Evolutionary conservation across 2,888 invertebrate genomes (phyloP).

Genomic region (Cephus pulcher): DNA sequence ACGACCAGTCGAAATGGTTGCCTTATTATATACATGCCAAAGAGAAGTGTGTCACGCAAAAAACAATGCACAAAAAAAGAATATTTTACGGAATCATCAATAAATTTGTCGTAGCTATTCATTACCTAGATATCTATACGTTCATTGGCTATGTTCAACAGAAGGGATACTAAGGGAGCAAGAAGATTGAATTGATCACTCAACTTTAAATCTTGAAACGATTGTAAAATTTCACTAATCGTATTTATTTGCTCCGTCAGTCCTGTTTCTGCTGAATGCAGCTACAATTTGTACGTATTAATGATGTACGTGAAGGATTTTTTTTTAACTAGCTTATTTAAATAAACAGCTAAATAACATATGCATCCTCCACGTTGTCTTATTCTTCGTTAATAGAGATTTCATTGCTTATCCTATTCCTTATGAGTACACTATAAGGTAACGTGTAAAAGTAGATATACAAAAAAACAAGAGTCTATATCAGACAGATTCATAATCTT

Average conservation of each 20-base stretch:
- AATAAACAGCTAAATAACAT: constrained; percentile 9
- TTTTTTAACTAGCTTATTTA: constrained; percentile 14
- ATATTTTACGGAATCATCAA: constrained; percentile 18
- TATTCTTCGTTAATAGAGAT: neutral
- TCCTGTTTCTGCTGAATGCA: neutral
- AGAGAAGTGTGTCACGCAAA: constrained; percentile 22
- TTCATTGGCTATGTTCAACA: neutral
- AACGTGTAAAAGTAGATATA: neutral
- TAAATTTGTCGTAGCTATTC: neutral
- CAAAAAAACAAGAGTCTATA: neutral
- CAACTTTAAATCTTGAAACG: neutral
- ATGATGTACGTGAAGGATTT: constrained; percentile 6
- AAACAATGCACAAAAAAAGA: constrained; percentile 24
- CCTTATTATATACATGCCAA: constrained; percentile 30
- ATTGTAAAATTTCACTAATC: neutral
- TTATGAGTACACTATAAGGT: no score
- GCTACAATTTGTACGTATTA: constrained; percentile 12
- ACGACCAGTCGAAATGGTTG: constrained; percentile 15
- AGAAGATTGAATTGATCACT: neutral
- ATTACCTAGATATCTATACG: neutral
- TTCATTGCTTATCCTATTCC: neutral
- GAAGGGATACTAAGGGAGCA: neutral
- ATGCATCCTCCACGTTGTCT: neutral
- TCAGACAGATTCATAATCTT: neutral
- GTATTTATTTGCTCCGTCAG: neutral